Base-by-base conservation (phyloP, 2,888 invertebrate genomes). In the Strigamia crassipes region DNA sequence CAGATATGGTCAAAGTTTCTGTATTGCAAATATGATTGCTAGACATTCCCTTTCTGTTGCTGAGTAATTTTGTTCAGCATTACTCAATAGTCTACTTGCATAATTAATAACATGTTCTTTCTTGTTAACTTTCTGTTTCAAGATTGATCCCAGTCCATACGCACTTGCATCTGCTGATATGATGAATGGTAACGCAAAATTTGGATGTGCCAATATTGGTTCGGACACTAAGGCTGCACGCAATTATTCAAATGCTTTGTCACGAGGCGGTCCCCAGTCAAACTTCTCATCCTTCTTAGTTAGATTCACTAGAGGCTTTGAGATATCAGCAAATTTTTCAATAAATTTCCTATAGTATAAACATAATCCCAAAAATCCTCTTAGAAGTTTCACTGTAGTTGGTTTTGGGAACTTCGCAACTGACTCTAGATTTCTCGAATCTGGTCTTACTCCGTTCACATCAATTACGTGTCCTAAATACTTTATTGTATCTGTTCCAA, bases 131-230 rank as follows among this genome's bases (percentile, higher is more conserved):
- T 82, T 23, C n/a, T 51, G 21, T 66, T 83, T 82, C n/a, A 83
- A 41, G 12, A 82, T 46, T 1, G 41, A 78, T 10, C 82, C 82
- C n/a, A 83, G 77, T 27, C 79, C 82, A 21, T 61, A 82, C 15
- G 66, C 82, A 13, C 31, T 78, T 1, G 83, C 83, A 66, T 83
- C 83, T 6, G 82, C 46, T 1, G 51, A 77, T 12, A 83, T 66
- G 1, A 66, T 66, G 21, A 83, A 81, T n/a, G 34, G 78, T 21
- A 73, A 8, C n/a, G 1, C 3, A 61, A 61, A 61, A 61, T 61
- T 21, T 5, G 34, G 34, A 34, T 61, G 61, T 1, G 61, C 61
- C 4, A 61, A 21, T 3, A 61, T 10, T 18, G 61, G 61, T 15
- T 5, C 3, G 2, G 61, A 6, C 18, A 61, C 10, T 2, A 61